Percentiles rank a stretch among this genome's conserved stretches.
These are phyloP conservation scores for Parazoanthus swiftii DNA, from an alignment of 92 coral and sea anemone genomes.

Conservation along the genomic window DNA sequence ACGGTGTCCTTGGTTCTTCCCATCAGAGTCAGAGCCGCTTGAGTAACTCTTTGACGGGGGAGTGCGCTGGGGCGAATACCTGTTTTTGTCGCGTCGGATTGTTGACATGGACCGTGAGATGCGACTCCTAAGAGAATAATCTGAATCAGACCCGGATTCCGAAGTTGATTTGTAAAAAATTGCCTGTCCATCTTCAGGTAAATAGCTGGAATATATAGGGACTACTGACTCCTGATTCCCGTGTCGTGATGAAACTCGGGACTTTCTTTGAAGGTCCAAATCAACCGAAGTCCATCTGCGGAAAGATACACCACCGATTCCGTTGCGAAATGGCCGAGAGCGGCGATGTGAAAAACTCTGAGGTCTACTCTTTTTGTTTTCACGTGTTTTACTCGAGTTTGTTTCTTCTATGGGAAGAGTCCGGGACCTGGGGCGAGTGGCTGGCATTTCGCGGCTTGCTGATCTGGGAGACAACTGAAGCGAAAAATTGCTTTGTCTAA, in stretches of 20 bases:
- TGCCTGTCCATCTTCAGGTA: neutral
- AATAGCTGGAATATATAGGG: constrained; percentile 6
- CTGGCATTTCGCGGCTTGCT: constrained; percentile 38
- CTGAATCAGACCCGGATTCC: constrained; percentile 35
- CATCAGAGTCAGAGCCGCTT: constrained; percentile 7
- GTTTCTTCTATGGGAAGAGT: constrained; percentile 23
- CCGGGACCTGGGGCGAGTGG: constrained; percentile 21
- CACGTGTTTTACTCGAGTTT: neutral
- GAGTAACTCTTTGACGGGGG: neutral
- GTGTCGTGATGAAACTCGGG: neutral
- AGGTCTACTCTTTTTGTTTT: constrained; percentile 12
- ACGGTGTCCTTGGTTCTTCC: neutral
- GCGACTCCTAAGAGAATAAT: neutral
- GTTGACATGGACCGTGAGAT: constrained; percentile 20
- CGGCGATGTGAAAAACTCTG: constrained; percentile 36
- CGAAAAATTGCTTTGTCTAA: constrained; percentile 57
- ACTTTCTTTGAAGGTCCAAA: constrained; percentile 20
- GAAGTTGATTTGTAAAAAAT: constrained; percentile 19
- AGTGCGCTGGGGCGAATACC: neutral
- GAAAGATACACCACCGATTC: constrained; percentile 30
- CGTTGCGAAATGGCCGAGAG: neutral
- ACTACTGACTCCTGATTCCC: neutral
- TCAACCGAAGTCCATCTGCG: constrained; percentile 42
- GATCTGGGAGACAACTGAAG: constrained; percentile 39
- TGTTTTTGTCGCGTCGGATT: neutral